Evolutionary conservation across 2,113 vertebrate species (phyloP).

Genomic region (Indri indri): DNA sequence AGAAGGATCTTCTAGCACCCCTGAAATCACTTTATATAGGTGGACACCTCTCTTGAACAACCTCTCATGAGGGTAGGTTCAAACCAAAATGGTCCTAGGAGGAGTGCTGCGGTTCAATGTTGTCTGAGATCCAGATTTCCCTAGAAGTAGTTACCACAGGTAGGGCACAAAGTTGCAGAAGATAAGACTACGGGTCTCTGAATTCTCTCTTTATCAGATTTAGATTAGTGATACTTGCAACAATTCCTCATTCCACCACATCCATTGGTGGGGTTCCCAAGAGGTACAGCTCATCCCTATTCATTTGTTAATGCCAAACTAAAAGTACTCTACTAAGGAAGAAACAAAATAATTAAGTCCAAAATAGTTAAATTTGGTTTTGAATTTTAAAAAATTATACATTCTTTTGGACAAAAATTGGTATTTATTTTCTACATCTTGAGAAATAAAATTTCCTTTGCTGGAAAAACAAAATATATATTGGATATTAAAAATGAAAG

Average conservation of each 20-base stretch:
- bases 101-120: background rate
- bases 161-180: background rate
- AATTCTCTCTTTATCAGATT: background rate
- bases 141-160: background rate
- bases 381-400: background rate
- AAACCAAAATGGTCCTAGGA: background rate
- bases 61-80: background rate
- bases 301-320: background rate
- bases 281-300: background rate
- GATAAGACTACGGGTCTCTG: background rate
- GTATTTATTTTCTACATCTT: background rate
- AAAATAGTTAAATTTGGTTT: background rate
- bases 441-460: slow-evolving; percentile 32
- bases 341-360: background rate
- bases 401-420: background rate
- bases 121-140: background rate
- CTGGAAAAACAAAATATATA: background rate
- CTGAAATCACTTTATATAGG: background rate
- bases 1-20: background rate
- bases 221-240: background rate
- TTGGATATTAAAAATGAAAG: slow-evolving; percentile 7
- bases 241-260: background rate
- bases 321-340: background rate
- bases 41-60: background rate
- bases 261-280: background rate